phyloP scores from a whole-genome alignment of 2,113 vertebrate genomes.

The Neogobius melanostomus region DNA sequence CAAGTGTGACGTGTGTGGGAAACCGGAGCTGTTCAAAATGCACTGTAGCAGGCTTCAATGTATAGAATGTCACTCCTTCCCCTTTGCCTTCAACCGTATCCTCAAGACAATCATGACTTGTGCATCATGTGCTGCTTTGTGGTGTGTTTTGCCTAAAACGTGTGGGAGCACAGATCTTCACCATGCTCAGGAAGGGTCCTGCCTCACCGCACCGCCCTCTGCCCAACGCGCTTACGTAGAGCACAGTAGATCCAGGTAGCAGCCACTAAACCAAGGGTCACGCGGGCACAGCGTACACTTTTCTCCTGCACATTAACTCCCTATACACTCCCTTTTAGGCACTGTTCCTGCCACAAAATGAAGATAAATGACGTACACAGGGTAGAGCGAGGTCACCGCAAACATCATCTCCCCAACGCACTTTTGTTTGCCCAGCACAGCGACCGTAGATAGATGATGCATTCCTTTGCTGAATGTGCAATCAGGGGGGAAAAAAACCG shows the following conservation, averaged over 20 bases:
- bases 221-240: conserved; percentile 32
- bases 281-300: conserved; percentile 25
- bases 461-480: conserved; percentile 56
- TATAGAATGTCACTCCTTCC: conserved; percentile 27
- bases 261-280: conserved; percentile 40
- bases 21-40: conserved; percentile 11
- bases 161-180: conserved; percentile 24
- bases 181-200: conserved; percentile 42
- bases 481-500: conserved; percentile 37
- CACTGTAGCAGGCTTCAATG: conserved; percentile 8
- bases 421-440: conserved; percentile 42
- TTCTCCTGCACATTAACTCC: conserved; percentile 39
- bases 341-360: conserved; percentile 36
- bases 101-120: conserved; percentile 60
- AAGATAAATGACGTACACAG: conserved; percentile 30
- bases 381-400: conserved; percentile 46
- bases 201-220: conserved; percentile 37
- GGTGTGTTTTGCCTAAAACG: conserved; percentile 28
- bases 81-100: conserved; percentile 28
- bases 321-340: conserved; percentile 30
- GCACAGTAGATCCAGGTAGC: conserved; percentile 40
- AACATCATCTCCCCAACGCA: conserved; percentile 14
- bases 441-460: conserved; percentile 38
- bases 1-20: conserved; percentile 7
- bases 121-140: conserved; percentile 26